Evolutionary conservation across 2,113 vertebrate genomes (phyloP).

Genomic region (Psittacula cyanocephala): DNA sequence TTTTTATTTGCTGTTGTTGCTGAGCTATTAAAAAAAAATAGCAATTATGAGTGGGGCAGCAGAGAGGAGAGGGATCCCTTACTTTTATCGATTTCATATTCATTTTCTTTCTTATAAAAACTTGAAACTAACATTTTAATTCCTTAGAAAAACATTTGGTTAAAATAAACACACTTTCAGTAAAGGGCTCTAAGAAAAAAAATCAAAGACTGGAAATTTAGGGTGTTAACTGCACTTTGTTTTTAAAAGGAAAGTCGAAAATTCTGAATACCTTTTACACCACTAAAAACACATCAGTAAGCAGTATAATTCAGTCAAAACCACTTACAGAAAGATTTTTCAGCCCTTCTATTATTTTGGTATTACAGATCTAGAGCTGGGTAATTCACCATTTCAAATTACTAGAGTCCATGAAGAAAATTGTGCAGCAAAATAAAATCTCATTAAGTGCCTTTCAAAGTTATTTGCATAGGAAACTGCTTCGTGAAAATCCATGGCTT

Average conservation of each 20-base stretch:
- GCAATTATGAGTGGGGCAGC: neutral
- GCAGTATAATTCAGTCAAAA: neutral
- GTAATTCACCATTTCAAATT: neutral
- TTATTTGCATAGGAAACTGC: neutral
- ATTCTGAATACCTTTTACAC: neutral
- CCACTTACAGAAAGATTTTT: neutral
- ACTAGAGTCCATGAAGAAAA: neutral
- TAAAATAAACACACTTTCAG: neutral
- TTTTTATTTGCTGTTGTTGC: neutral
- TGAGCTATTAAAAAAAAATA: neutral
- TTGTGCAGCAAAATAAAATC: neutral
- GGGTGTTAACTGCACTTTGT: neutral
- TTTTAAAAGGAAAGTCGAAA: conserved; percentile 9
- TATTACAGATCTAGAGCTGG: neutral
- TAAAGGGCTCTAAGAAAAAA: neutral
- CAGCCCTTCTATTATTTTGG: neutral
- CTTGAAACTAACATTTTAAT: neutral
- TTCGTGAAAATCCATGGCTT: neutral
- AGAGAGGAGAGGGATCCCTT: neutral
- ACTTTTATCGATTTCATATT: neutral
- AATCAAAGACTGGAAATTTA: neutral
- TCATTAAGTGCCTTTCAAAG: neutral
- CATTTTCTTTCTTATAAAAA: neutral
- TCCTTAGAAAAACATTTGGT: neutral
- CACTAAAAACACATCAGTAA: neutral